Percentiles rank a stretch among this genome's conserved stretches.
phyloP scores from a whole-genome alignment of 2,888 invertebrate genomes.

The Mythimna albipuncta region DNA sequence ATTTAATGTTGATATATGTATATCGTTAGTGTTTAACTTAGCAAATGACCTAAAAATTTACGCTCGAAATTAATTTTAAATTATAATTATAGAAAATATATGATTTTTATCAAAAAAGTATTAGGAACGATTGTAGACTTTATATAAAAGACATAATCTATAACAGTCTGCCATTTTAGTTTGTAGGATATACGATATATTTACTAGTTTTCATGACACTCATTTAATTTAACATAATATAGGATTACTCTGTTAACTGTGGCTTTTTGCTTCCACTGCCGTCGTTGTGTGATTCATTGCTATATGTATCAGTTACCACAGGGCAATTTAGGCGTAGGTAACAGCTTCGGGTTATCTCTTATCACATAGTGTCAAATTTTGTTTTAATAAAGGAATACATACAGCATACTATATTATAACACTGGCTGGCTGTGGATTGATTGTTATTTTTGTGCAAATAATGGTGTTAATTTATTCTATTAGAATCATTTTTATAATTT shows the following conservation, averaged over 20 bases:
- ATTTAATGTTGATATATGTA: conserved; percentile 46
- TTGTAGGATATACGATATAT: conserved; percentile 40
- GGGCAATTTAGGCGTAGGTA: conserved; percentile 17
- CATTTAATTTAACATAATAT: conserved; percentile 17
- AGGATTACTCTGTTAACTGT: conserved; percentile 30
- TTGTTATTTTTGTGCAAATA: conserved; percentile 60
- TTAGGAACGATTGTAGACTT: conserved; percentile 48
- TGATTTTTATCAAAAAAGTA: conserved; percentile 42
- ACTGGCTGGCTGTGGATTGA: conserved; percentile 70
- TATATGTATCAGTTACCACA: conserved; percentile 49
- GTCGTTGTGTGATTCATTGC: conserved; percentile 37
- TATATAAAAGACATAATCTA: conserved; percentile 46
- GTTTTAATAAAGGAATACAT: background rate
- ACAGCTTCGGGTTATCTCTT: conserved; percentile 15
- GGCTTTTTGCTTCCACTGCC: conserved; percentile 21
- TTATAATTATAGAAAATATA: conserved; percentile 27
- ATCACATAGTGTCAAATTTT: conserved; percentile 3
- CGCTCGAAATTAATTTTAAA: conserved; percentile 49
- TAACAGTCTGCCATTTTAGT: conserved; percentile 52
- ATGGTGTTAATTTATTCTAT: conserved; percentile 52
- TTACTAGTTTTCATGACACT: conserved; percentile 54
- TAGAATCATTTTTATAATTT: conserved; percentile 43
- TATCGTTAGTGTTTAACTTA: conserved; percentile 41
- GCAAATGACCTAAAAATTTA: conserved; percentile 32
- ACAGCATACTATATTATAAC: conserved; percentile 29